Evolutionary conservation across 2,888 invertebrate species (phyloP), one percentile per base, ranked within the genome.

Genomic region (Dioctria rufipes): DNA sequence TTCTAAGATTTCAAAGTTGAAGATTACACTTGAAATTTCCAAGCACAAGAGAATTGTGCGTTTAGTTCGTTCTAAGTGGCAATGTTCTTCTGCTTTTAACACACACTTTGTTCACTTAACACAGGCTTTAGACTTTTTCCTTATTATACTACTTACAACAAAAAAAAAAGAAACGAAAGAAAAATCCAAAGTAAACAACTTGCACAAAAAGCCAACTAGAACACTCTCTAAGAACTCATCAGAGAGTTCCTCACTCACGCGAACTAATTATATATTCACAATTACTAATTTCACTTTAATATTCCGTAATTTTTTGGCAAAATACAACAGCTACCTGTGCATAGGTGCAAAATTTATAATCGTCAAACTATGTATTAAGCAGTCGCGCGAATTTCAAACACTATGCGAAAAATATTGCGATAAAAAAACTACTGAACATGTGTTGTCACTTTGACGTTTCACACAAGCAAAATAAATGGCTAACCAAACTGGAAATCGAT

Each of bases 361-460:
- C 42, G 65, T 65, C 65, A 65, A 65, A 40, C 40, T 25, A 25
- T 25, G 25, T 25, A 25, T 25, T 25, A 25, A 25, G 25, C 25
- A 25, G 25, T 25, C 25, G 25, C 25, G 25, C 25, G 25, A 25
- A 25, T 25, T 25, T 25, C 25, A 25, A 54, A 54, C 11, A 54
- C 54, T 11, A 5, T 25, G 25, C 25, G 25, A 25, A 25, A 25
- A 25, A 25, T 25, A 25, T 61, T 37, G 43, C 8, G 25, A 60
- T 39, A 40, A 61, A 8, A 60, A 60, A 75, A 40, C 75, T 13
- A 37, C 63, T 25, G 77, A 49, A 37, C 77, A 63, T 77, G 77
- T 77, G 77, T 73, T 63, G 77, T 77, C 61, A 61, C 13, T 37
- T 77, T 77, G 77, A 77, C 77, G 77, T 77, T 77, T 77, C 63